Evolutionary conservation across 2,113 vertebrate species (phyloP), one percentile per base, ranked within the genome.

Genomic region (Telmatochromis brachygnathus): DNA sequence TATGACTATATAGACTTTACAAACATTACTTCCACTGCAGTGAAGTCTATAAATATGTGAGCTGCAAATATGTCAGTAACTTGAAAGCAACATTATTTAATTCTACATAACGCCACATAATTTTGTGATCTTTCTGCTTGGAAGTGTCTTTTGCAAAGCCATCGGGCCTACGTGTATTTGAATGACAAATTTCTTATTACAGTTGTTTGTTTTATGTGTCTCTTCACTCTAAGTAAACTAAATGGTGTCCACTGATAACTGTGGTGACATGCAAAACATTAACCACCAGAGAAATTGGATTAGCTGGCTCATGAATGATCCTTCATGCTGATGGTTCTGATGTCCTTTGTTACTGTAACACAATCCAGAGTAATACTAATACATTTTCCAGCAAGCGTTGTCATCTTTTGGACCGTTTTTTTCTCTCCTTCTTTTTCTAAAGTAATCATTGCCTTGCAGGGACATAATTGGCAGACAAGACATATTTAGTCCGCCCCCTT

Each of bases 201-300:
- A 37, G 89, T 39, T 45, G 19, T 87, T 82, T 92, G 87, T 51
- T 92, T 89, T 81, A 82, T 84, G 37, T 80, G n/a, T 42, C 19
- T 68, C 33, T 68, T 55, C 21, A 30, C 30, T 79, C 42, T 73
- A 58, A 84, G 84, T 60, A 60, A 79, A 87, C 26, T 9, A 53
- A 82, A 91, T 92, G 84, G 30, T 87, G 86, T 90, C 62, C 53
- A 65, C 37, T 73, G 89, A 93, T 92, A 94, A 91, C 87, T 68
- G 80, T 81, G 91, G 47, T 89, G 89, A 93, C 82, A 70, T 56
- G 51, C 13, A 83, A 89, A 89, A 83, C 87, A 91, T 91, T 87
- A 92, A 81, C 84, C 60, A 86, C 28, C 23, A 21, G 49, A 54
- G 70, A 89, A 94, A 95, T 91, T 91, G 79, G 79, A 94, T 95